phyloP scores from a whole-genome alignment of 2,888 invertebrate genomes.

The Chirona hameri region DNA sequence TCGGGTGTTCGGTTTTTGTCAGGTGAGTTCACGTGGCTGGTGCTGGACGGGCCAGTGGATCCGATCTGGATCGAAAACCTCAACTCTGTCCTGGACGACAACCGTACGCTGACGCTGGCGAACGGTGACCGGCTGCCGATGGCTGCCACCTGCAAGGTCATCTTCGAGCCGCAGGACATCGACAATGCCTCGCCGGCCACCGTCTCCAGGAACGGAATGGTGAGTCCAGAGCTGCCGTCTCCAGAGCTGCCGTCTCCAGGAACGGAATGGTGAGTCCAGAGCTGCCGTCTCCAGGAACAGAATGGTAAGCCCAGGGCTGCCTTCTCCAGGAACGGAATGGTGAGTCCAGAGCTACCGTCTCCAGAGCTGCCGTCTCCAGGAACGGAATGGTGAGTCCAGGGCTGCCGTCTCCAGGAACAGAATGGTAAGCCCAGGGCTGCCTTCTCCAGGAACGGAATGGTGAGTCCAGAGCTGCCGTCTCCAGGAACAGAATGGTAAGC shows the following conservation, averaged over 20 bases:
- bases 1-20: conserved; percentile 12
- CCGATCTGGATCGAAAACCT: conserved; percentile 98
- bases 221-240: conserved; percentile 44
- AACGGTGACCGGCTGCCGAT: conserved; percentile 93
- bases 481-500: conserved; percentile 76
- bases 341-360: too few relatives aligned
- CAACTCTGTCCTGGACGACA: conserved; percentile 94
- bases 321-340: too few relatives aligned
- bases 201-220: conserved; percentile 87
- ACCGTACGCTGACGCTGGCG: conserved; percentile 88
- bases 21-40: conserved; percentile 87
- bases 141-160: conserved; percentile 90
- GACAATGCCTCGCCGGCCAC: conserved; percentile 97
- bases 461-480: conserved; percentile 97
- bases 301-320: too few relatives aligned
- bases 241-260: not conserved
- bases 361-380: too few relatives aligned
- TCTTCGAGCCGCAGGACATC: conserved; percentile 95
- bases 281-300: too few relatives aligned
- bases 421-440: too few relatives aligned
- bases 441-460: too few relatives aligned
- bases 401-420: too few relatives aligned
- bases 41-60: conserved; percentile 93
- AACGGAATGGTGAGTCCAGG: too few relatives aligned
- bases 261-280: too few relatives aligned